Conservation (phyloP, 2,888 invertebrate species). For the Horisme vitalbata region DNA sequence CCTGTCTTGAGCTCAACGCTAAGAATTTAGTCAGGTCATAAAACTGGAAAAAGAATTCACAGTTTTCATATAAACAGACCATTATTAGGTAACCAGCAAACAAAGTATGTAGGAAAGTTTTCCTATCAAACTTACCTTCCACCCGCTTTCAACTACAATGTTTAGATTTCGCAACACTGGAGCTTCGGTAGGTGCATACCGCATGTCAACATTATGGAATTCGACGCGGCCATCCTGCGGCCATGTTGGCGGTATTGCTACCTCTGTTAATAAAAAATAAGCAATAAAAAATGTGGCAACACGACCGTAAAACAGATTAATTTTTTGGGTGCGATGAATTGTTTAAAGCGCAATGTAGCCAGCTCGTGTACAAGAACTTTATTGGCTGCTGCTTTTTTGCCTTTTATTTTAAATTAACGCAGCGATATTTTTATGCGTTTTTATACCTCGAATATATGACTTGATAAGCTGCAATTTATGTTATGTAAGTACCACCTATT, state of each 20-base stretch:
- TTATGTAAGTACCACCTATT: too few species aligned
- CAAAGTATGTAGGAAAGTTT: too few species aligned
- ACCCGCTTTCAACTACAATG: conserved; percentile 64
- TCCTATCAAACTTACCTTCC: conserved; percentile 76
- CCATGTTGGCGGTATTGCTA: conserved; percentile 83
- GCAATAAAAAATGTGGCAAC: conserved; percentile 28
- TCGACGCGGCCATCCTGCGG: conserved; percentile 83
- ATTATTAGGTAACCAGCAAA: too few species aligned
- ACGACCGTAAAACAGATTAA: conserved; percentile 35
- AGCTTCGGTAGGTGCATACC: conserved; percentile 84
- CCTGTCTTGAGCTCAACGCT: too few species aligned
- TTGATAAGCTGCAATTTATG: too few species aligned
- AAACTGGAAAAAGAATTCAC: too few species aligned
- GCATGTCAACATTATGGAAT: conserved; percentile 83
- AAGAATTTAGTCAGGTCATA: too few species aligned
- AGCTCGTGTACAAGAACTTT: conserved; percentile 19
- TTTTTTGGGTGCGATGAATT: conserved; percentile 35
- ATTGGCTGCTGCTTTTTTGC: conserved; percentile 17
- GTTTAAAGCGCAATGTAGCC: conserved; percentile 32
- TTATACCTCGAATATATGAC: not conserved
- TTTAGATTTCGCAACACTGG: conserved; percentile 84
- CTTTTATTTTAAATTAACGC: conserved; percentile 4
- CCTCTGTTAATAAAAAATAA: conserved; percentile 52
- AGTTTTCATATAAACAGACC: too few species aligned
- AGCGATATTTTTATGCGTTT: conserved; percentile 4